Conservation (phyloP, 2,888 invertebrate genomes). For the Galerucella nymphaeae region DNA sequence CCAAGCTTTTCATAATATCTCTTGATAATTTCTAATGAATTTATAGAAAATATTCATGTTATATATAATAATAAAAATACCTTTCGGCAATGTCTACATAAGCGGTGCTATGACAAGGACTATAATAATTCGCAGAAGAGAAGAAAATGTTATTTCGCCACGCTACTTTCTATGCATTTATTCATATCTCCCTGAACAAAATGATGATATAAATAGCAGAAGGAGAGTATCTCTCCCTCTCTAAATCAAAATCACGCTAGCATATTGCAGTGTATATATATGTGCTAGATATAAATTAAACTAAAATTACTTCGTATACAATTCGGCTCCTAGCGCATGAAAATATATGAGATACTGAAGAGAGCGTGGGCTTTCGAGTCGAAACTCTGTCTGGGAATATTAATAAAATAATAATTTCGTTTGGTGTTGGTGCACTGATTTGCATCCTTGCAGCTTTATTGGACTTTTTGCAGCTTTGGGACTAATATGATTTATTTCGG, state of each 20-base stretch:
- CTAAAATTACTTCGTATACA: constrained; percentile 59
- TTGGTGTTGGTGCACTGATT: constrained; percentile 41
- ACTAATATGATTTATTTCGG: constrained; percentile 50
- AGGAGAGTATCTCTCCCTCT: constrained; percentile 59
- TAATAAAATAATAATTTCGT: constrained; percentile 53
- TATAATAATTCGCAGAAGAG: not conserved
- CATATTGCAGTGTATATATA: constrained; percentile 59
- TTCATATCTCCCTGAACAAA: constrained; percentile 62
- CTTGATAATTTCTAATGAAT: no score
- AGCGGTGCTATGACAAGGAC: constrained; percentile 4
- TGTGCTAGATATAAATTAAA: constrained; percentile 60
- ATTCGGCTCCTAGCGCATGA: constrained; percentile 51
- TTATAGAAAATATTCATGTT: not conserved
- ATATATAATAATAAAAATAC: not conserved
- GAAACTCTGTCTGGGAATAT: constrained; percentile 44
- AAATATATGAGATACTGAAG: constrained; percentile 54
- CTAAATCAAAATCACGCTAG: constrained; percentile 63
- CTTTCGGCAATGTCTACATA: not conserved
- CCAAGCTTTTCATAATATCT: no score
- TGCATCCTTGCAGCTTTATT: constrained; percentile 52
- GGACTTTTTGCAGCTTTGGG: constrained; percentile 48
- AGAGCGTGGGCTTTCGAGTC: constrained; percentile 24
- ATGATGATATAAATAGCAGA: constrained; percentile 63
- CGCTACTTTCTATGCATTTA: constrained; percentile 60
- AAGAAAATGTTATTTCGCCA: constrained; percentile 8